Evolutionary conservation across 2,797 vertebrate species (phyloP), one percentile per base, ranked within the genome.

Genomic region (Pelochelys cantorii): DNA sequence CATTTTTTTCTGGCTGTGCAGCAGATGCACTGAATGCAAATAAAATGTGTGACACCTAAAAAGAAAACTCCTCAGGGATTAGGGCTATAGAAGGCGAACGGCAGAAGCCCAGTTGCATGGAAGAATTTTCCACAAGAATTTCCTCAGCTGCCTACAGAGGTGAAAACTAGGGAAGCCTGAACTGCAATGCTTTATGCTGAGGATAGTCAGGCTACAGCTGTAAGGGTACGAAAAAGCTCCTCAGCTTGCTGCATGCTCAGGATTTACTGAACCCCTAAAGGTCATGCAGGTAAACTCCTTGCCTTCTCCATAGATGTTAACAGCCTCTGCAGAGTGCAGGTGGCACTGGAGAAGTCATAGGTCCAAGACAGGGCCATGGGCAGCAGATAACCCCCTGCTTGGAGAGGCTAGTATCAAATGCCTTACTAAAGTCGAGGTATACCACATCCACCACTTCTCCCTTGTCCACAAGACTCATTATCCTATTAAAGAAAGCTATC

Each of bases 21-120:
- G 91, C 23, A 86, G 92, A 90, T 93, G 20, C 59, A 91, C 87
- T 81, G 83, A 93, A 93, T 83, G 83, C 59, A 92, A 95, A 90
- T 81, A 56, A 15, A 53, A 7, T 56, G 78, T 60, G 87, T 91
- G 93, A 83, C 84, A 88, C 5, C 82, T 48, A 37, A 91, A 84
- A 7, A 34, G 52, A 84, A 90, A 93, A 90, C 75, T 91, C 57
- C 25, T 82, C 20, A 80, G 83, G 17, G 54, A 87, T 55, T 17
- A 81, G 20, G 75, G 20, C 42, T 90, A 42, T 18, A 5, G 59
- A 57, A 89, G 2, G 2, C 55, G 84, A 92, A 90, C 31, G 22
- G 13, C 10, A 83, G 80, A 94, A 94, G 20, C 60, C 23, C 0
- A 1, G 22, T 85, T 92, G 81, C 25, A 48, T 60, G 79, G 84